phyloP scores from a whole-genome alignment of 1,140 invertebrate genomes.

The Drosophila nigromelanica region DNA sequence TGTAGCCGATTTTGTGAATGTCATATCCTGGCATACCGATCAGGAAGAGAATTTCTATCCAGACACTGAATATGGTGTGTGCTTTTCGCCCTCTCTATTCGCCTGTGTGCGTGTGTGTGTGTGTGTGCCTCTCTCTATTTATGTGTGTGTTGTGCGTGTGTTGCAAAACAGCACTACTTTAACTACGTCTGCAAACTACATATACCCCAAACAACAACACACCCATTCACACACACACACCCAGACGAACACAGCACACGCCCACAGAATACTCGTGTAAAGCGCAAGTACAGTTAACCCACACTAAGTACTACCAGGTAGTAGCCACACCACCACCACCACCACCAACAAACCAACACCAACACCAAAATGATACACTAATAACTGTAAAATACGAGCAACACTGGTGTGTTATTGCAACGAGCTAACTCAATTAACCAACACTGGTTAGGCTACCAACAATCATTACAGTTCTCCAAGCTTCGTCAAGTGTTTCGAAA shows the following conservation, averaged over 20 bases:
- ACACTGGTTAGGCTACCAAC: slow-evolving; percentile 54
- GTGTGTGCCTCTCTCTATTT: slow-evolving; percentile 40
- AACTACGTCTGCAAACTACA: too few relatives aligned
- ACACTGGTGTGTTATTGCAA: slow-evolving; percentile 28
- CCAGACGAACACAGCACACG: slow-evolving; percentile 30
- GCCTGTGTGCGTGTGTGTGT: slow-evolving; percentile 1
- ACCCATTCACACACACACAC: slow-evolving; percentile 16
- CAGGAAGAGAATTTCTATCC: slow-evolving; percentile 89
- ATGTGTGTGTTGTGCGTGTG: slow-evolving; percentile 26
- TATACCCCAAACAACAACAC: slow-evolving; percentile 40
- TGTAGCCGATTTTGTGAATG: slow-evolving; percentile 95
- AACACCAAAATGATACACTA: slow-evolving; percentile 48
- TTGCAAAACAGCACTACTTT: slow-evolving; percentile 59
- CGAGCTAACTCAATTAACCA: slow-evolving; percentile 64
- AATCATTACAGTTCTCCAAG: slow-evolving; percentile 4
- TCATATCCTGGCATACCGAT: slow-evolving; percentile 94
- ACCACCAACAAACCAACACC: slow-evolving; percentile 1
- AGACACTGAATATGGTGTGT: slow-evolving; percentile 87
- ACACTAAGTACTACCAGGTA: slow-evolving; percentile 58
- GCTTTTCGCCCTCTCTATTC: slow-evolving; percentile 13
- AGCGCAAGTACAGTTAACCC: slow-evolving; percentile 60
- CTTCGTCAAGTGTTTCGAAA: slow-evolving; percentile 24
- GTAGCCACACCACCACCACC: slow-evolving; percentile 18
- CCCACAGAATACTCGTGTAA: slow-evolving; percentile 47
- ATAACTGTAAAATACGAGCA: slow-evolving; percentile 64